These are phyloP conservation scores for Eriocheir sinensis DNA, from an alignment of 1,140 invertebrate genomes.

Conservation along the genomic window DNA sequence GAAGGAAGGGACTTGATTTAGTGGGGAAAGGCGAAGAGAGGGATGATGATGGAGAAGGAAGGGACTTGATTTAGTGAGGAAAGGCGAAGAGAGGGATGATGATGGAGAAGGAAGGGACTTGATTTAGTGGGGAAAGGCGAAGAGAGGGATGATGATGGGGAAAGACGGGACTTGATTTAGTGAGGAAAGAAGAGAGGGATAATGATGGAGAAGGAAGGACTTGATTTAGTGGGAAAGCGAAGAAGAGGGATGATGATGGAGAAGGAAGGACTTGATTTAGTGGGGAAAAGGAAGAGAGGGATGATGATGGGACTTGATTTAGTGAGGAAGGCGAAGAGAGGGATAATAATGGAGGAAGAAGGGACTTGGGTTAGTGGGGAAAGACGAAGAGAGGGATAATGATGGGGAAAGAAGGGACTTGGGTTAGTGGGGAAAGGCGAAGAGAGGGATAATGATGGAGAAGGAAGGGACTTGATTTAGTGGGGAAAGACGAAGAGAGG, in stretches of 20 bases:
- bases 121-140: neutral
- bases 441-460: conserved; percentile 17
- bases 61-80: no score
- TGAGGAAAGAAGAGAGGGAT: conserved; percentile 23
- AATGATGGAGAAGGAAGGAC: no score
- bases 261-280: neutral
- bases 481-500: neutral
- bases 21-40: no score
- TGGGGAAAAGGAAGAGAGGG: conserved; percentile 4
- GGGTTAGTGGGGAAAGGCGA: neutral
- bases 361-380: no score
- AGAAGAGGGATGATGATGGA: neutral
- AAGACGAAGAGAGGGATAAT: neutral
- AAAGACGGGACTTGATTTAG: neutral
- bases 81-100: no score
- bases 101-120: neutral
- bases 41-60: no score
- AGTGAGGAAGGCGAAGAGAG: neutral
- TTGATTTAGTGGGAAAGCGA: no score
- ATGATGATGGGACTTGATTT: neutral
- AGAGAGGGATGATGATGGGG: neutral
- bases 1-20: no score
- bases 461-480: neutral
- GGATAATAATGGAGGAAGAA: no score
- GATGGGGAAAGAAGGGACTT: neutral